Evolutionary conservation across 2,113 vertebrate genomes (phyloP), one percentile per base, ranked within the genome.

Genomic region (Numenius arquata): DNA sequence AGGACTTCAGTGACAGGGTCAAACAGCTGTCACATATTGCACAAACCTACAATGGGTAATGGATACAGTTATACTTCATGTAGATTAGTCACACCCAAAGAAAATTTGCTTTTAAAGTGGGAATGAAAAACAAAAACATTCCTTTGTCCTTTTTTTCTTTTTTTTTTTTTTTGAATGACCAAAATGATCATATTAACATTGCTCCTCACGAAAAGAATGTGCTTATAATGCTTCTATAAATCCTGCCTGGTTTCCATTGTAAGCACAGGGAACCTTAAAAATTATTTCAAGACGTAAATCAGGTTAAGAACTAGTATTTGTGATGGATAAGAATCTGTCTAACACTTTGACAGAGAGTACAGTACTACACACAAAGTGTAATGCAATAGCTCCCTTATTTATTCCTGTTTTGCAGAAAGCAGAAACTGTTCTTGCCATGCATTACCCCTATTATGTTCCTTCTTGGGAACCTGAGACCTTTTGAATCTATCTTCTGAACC

Each of bases 391-490:
- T 95, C 68, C 50, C 76, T 96, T 97, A 96, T 96, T 97, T 97
- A 97, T 97, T 96, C 94, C 89, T 96, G 61, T 96, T 97, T 96
- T 97, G 55, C 94, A 95, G 93, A 95, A 94, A 96, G 93, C 83
- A 96, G 95, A 95, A 95, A 96, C 77, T 97, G 88, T 97, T 97
- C 96, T 96, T 97, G 93, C 95, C 91, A 97, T 94, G 95, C 80
- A 93, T 97, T 97, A 95, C 77, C 91, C 95, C 87, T 94, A 95
- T 97, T 97, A 97, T 96, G 91, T 97, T 97, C 71, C 61, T 96
- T 96, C 94, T 95, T 95, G 92, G 95, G 95, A 97, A 97, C 93
- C 95, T 93, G 92, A 97, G 96, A 97, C 96, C 96, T 97, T 97
- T 96, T 92, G 92, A 97, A 97, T 97, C 95, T 96, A 95, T 97